These are phyloP conservation scores for Monopterus albus DNA, from an alignment of 2,113 vertebrate genomes.

Conservation along the genomic window DNA sequence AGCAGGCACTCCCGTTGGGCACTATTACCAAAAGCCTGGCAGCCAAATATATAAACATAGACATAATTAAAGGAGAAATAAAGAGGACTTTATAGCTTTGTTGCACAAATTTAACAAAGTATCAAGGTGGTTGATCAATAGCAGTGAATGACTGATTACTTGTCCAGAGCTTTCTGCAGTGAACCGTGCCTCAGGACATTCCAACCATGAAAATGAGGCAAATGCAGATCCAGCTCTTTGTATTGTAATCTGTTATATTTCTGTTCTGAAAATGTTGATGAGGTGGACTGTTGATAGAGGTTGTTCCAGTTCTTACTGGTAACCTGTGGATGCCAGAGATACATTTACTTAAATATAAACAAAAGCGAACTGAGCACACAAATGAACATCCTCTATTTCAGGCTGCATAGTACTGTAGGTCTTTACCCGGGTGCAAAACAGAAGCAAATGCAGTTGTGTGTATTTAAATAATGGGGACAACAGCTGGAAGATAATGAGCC, in stretches of 20 bases:
- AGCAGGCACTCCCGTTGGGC: conserved; percentile 1
- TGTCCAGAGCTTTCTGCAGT: not conserved
- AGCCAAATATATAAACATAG: conserved; percentile 2
- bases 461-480: no score
- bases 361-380: no score
- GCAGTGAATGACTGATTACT: conserved; percentile 3
- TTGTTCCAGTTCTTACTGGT: no score
- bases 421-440: no score
- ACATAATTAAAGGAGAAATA: not conserved
- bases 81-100: conserved; percentile 10
- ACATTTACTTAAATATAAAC: no score
- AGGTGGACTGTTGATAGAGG: no score
- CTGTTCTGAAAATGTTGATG: no score
- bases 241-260: not conserved
- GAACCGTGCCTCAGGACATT: not conserved
- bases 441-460: no score
- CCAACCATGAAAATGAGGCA: not conserved
- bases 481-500: no score
- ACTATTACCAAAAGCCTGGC: conserved; percentile 10
- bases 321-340: no score
- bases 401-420: no score
- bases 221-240: not conserved
- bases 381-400: no score
- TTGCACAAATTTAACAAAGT: conserved; percentile 20
- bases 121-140: conserved; percentile 6